phyloP scores from a whole-genome alignment of 2,797 vertebrate species.

The Coreius guichenoti region DNA sequence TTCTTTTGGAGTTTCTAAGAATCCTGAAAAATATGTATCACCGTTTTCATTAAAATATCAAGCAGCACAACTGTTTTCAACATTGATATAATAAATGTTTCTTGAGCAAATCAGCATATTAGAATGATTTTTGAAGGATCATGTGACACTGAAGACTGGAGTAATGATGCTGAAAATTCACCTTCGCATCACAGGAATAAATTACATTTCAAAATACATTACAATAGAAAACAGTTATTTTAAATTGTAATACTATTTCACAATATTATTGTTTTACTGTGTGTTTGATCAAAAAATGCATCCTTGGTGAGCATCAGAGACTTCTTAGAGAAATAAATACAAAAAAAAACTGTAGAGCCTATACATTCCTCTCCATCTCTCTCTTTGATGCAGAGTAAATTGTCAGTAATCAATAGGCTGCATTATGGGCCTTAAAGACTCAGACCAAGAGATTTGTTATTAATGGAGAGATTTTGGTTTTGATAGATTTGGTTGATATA shows the following conservation, averaged over 20 bases:
- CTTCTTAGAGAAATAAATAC: not conserved
- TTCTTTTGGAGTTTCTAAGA: not conserved
- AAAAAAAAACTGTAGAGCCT: not conserved
- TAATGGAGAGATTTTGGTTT: conserved; percentile 4
- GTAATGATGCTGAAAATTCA: not conserved
- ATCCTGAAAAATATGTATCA: not conserved
- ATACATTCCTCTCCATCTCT: not conserved
- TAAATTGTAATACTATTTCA: not conserved
- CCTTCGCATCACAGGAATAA: not conserved
- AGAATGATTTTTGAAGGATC: not conserved
- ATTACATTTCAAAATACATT: not conserved
- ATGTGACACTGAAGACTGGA: not conserved
- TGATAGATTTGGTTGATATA: conserved; percentile 2
- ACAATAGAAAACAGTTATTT: not conserved
- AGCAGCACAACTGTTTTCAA: not conserved
- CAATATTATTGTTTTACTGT: not conserved
- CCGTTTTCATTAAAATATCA: not conserved
- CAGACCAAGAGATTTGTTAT: not conserved
- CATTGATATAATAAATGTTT: not conserved
- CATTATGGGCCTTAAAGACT: conserved; percentile 26
- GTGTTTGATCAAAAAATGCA: not conserved
- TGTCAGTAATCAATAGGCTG: conserved; percentile 46
- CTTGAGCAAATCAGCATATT: not conserved
- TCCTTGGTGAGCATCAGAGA: not conserved
- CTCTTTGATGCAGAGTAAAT: conserved; percentile 48